phyloP scores from a whole-genome alignment of 2,888 invertebrate species.

The Stenolophus ochropezus region DNA sequence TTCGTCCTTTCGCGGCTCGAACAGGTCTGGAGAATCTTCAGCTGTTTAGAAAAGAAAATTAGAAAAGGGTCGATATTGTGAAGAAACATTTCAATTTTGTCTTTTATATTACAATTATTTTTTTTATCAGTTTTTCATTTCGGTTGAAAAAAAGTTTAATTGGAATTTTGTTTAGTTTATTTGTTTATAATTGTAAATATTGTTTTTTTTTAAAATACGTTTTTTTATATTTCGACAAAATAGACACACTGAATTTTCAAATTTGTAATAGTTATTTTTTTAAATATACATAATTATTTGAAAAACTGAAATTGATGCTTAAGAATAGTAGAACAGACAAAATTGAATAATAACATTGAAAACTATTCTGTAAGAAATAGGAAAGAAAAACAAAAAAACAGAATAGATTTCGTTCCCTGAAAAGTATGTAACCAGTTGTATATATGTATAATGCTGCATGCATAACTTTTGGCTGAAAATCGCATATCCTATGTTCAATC shows the following conservation, averaged over 20 bases:
- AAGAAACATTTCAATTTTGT: conserved; percentile 25
- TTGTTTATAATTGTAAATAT: too few species aligned
- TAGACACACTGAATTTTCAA: too few species aligned
- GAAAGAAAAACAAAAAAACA: not conserved
- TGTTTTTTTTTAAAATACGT: too few species aligned
- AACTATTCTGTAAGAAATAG: not conserved
- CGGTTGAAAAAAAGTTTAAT: too few species aligned
- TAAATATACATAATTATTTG: too few species aligned
- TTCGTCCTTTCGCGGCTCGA: conserved; percentile 82
- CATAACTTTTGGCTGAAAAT: conserved; percentile 43
- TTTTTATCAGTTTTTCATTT: not conserved
- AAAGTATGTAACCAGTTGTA: conserved; percentile 44
- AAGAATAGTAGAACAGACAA: not conserved
- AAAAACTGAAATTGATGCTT: too few species aligned
- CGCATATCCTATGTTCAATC: too few species aligned
- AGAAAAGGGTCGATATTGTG: too few species aligned
- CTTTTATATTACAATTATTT: not conserved
- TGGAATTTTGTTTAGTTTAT: too few species aligned
- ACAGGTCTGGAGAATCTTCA: conserved; percentile 78
- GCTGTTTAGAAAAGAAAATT: too few species aligned
- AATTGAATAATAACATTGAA: not conserved
- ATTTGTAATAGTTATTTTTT: too few species aligned
- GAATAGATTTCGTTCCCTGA: not conserved
- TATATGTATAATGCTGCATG: conserved; percentile 43
- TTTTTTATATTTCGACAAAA: too few species aligned